Evolutionary conservation across 2,888 invertebrate species (phyloP).

Genomic region (Camponotus fellah): DNA sequence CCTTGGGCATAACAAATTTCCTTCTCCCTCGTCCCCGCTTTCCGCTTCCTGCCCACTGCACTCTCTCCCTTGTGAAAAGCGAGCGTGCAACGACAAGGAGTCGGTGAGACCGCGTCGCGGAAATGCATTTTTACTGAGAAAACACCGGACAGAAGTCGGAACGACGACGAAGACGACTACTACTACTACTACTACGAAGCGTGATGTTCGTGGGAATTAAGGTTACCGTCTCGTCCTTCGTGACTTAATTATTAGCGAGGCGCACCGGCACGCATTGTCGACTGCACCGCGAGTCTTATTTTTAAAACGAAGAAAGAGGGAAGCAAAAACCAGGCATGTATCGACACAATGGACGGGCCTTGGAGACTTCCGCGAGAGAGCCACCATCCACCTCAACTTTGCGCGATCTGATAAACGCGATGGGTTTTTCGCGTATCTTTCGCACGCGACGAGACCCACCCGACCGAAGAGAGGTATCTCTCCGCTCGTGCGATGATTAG

Average conservation of each 20-base stretch:
- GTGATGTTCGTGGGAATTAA: slow-evolving; percentile 75
- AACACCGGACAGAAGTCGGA: slow-evolving; percentile 52
- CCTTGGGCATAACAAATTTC: slow-evolving; percentile 49
- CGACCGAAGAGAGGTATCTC: neutral
- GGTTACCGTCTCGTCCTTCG: slow-evolving; percentile 75
- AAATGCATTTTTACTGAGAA: slow-evolving; percentile 65
- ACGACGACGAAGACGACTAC: neutral
- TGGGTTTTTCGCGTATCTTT: neutral
- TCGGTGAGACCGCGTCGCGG: slow-evolving; percentile 74
- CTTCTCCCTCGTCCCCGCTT: slow-evolving; percentile 20
- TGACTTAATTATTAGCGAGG: slow-evolving; percentile 72
- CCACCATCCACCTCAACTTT: slow-evolving; percentile 20
- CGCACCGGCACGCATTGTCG: slow-evolving; percentile 64
- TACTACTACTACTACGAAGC: neutral
- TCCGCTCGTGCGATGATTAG: neutral
- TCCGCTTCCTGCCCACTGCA: slow-evolving; percentile 28
- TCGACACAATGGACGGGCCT: slow-evolving; percentile 71
- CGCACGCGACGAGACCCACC: neutral
- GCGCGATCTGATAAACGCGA: slow-evolving; percentile 40
- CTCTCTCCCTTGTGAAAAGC: slow-evolving; percentile 48
- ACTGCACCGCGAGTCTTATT: slow-evolving; percentile 61
- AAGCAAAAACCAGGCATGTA: slow-evolving; percentile 64
- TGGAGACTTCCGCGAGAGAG: slow-evolving; percentile 67
- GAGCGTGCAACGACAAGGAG: slow-evolving; percentile 31
- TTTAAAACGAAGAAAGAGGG: slow-evolving; percentile 66